phyloP scores from a whole-genome alignment of 2,888 invertebrate species.

The Polydrusus cervinus region DNA sequence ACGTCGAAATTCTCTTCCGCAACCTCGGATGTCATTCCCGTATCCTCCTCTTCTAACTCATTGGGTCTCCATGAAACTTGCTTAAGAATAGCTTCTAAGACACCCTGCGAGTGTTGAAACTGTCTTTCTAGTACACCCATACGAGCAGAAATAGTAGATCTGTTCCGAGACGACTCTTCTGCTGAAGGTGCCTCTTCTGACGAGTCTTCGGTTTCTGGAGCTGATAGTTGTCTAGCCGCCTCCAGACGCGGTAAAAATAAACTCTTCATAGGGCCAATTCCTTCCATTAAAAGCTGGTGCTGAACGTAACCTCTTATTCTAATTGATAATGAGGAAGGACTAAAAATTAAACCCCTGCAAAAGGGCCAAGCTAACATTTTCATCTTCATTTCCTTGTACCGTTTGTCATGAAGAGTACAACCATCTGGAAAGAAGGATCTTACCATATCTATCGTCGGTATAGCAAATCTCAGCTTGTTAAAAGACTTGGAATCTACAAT shows the following conservation, averaged over 20 bases:
- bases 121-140: constrained; percentile 8
- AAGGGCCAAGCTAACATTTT: constrained; percentile 23
- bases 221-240: constrained; percentile 8
- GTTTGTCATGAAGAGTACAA: constrained; percentile 11
- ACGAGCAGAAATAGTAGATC: constrained; percentile 6
- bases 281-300: constrained; percentile 16
- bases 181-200: neutral
- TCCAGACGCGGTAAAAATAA: constrained; percentile 17
- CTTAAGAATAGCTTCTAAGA: constrained; percentile 23
- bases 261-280: constrained; percentile 6
- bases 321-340: constrained; percentile 21
- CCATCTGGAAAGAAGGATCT: constrained; percentile 17
- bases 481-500: constrained; percentile 14
- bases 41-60: constrained; percentile 6
- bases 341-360: constrained; percentile 25
- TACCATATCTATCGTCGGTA: constrained; percentile 16
- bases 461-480: constrained; percentile 21
- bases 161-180: neutral
- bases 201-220: neutral
- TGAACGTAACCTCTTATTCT: constrained; percentile 15
- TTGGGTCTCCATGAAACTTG: constrained; percentile 4
- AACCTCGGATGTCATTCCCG: constrained; percentile 8
- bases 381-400: constrained; percentile 17
- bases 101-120: constrained; percentile 7
- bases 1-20: constrained; percentile 2